Conservation (phyloP, 2,113 vertebrate genomes). For the Condylura cristata region DNA sequence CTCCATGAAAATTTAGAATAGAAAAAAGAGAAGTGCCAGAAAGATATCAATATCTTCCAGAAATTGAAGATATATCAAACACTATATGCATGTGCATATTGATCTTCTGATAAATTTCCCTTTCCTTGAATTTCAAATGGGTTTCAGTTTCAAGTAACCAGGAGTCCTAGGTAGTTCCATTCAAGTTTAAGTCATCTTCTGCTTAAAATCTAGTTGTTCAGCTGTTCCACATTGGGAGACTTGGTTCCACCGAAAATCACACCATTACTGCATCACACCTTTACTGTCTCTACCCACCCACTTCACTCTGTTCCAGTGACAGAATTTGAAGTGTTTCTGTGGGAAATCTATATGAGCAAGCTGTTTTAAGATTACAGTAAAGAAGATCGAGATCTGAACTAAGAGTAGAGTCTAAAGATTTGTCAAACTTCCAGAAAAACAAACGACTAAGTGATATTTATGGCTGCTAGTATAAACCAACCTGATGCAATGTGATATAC, state of each 20-base stretch:
- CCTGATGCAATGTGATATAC: background rate
- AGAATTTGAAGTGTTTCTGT: background rate
- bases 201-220: background rate
- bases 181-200: background rate
- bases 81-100: background rate
- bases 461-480: conserved; percentile 39
- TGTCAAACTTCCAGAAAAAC: background rate
- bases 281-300: background rate
- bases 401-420: background rate
- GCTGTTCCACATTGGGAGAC: background rate
- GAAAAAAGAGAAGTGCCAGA: background rate
- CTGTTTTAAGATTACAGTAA: background rate
- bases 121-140: background rate
- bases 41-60: background rate
- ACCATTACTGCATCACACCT: background rate
- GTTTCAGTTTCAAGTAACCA: background rate
- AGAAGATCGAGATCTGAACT: background rate
- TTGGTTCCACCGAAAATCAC: background rate
- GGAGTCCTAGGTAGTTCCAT: background rate
- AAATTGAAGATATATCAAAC: background rate
- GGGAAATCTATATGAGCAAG: background rate
- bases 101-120: background rate
- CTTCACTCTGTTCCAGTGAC: background rate
- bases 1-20: background rate
- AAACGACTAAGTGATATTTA: conserved; percentile 14